Conservation (phyloP, 2,888 invertebrate genomes). For the Sclerodermus sp. region DNA sequence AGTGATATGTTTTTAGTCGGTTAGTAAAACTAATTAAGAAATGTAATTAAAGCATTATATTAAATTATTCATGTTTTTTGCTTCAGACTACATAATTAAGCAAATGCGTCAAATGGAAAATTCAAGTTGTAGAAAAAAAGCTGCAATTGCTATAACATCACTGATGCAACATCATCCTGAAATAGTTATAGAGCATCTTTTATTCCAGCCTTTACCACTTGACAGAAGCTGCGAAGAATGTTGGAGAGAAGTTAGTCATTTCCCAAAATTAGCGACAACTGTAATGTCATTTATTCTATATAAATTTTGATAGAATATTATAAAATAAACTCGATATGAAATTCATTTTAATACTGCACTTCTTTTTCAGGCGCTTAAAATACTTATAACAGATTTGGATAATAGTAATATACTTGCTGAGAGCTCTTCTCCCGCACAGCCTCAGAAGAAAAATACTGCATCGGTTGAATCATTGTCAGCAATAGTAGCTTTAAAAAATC, state of each 20-base stretch:
- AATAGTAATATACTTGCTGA: conserved; percentile 38
- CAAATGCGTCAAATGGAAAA: conserved; percentile 51
- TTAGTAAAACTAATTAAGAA: conserved; percentile 14
- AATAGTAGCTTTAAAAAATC: conserved; percentile 40
- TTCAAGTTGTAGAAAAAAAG: conserved; percentile 36
- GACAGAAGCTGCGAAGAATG: conserved; percentile 45
- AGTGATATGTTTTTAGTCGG: conserved; percentile 43
- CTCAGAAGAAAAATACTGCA: conserved; percentile 36
- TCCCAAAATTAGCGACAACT: conserved; percentile 34
- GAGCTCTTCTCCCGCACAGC: conserved; percentile 14
- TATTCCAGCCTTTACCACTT: conserved; percentile 45
- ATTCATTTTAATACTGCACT: neutral
- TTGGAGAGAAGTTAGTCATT: conserved; percentile 46
- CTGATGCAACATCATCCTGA: conserved; percentile 42
- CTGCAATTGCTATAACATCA: conserved; percentile 40
- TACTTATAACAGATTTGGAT: conserved; percentile 38
- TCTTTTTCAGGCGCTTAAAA: conserved; percentile 35
- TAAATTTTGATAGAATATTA: conserved; percentile 4
- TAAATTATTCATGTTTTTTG: conserved; percentile 3
- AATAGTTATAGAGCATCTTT: conserved; percentile 42
- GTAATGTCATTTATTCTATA: conserved; percentile 28
- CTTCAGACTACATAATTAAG: conserved; percentile 41
- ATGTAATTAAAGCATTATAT: conserved; percentile 1
- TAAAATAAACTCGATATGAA: no score
- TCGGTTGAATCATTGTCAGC: conserved; percentile 39